Conservation (phyloP, 2,113 vertebrate genomes). For the Hypocryptadius cinnamomeus region DNA sequence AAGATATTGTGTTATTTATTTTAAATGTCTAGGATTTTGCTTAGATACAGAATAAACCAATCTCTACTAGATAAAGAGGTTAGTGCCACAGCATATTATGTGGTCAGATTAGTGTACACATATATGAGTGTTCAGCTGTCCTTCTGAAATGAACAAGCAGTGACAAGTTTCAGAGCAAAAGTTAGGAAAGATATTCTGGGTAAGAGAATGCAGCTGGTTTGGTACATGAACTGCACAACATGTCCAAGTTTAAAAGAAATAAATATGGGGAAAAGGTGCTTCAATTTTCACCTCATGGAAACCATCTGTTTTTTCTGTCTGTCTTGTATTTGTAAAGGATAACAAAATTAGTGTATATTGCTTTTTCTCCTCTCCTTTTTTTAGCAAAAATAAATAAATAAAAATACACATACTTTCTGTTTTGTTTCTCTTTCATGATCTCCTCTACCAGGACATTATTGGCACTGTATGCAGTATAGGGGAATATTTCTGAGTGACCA, state of each 20-base stretch:
- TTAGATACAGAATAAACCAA: background rate
- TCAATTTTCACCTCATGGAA: background rate
- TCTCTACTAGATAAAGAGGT: background rate
- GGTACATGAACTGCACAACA: background rate
- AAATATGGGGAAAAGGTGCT: background rate
- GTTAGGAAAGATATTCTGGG: background rate
- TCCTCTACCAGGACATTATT: background rate
- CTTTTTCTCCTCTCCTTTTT: background rate
- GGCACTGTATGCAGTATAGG: background rate
- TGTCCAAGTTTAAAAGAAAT: background rate
- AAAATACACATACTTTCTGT: background rate
- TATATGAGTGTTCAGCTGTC: background rate
- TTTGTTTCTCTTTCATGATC: background rate
- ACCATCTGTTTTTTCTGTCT: background rate
- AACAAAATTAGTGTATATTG: background rate
- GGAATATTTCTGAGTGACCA: background rate
- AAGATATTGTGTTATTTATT: background rate
- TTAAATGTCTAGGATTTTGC: background rate
- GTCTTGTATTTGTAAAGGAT: background rate
- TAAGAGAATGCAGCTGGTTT: background rate
- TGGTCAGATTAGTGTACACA: background rate
- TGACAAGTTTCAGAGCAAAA: background rate
- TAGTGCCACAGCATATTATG: background rate
- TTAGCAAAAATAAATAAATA: background rate
- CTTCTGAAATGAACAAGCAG: background rate